These are phyloP conservation scores for Odocoileus hemionus DNA, from an alignment of 2,113 vertebrate genomes.

Conservation along the genomic window DNA sequence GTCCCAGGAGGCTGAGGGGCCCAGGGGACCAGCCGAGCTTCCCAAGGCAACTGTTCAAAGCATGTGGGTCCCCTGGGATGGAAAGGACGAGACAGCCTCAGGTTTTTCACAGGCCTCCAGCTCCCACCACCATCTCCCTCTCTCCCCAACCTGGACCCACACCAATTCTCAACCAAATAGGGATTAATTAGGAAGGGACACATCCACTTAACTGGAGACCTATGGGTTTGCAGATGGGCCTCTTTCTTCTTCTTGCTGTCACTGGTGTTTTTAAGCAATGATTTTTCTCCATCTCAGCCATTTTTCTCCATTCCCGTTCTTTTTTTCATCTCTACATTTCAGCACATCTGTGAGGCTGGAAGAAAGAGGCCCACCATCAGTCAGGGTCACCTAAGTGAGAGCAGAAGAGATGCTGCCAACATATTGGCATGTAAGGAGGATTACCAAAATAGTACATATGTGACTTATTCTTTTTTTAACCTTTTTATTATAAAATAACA, in stretches of 20 bases:
- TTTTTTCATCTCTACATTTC: background rate
- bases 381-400: background rate
- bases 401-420: background rate
- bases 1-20: background rate
- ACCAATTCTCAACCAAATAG: background rate
- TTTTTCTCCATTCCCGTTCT: background rate
- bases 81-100: background rate
- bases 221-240: background rate
- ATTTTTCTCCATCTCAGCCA: background rate
- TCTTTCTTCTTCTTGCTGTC: background rate
- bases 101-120: background rate
- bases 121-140: background rate
- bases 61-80: background rate
- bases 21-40: background rate
- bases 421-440: background rate
- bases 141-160: background rate
- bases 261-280: background rate
- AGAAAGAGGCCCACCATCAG: background rate
- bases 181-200: background rate
- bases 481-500: conserved; percentile 34
- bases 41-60: background rate
- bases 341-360: background rate
- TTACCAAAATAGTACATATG: background rate
- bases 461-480: background rate
- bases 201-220: background rate